A percentile compares a stretch with the other conserved stretches of the same genome.
Evolutionary conservation across 2,888 invertebrate genomes (phyloP).

Genomic region (Cordilura impudica): DNA sequence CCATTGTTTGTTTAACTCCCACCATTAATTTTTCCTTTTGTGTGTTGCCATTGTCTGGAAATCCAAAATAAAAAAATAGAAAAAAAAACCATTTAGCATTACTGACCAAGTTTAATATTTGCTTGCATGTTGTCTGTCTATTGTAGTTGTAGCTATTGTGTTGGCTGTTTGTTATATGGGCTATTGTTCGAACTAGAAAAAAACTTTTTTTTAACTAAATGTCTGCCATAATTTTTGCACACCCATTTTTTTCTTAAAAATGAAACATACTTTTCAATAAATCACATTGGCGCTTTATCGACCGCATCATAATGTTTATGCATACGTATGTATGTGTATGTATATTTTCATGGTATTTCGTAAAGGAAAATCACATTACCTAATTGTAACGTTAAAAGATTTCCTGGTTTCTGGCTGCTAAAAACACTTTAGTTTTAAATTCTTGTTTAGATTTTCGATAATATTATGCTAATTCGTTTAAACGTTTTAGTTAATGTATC

Average conservation of each 20-base stretch:
- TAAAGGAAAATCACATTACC: background rate
- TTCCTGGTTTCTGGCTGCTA: constrained; percentile 53
- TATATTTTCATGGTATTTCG: background rate
- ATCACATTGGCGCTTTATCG: constrained; percentile 60
- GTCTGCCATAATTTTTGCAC: constrained; percentile 53
- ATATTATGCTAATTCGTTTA: constrained; percentile 46
- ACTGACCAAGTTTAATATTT: constrained; percentile 45
- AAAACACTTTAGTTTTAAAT: background rate
- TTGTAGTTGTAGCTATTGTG: constrained; percentile 3
- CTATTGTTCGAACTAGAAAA: constrained; percentile 31
- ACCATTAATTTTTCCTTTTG: constrained; percentile 52
- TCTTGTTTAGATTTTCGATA: background rate
- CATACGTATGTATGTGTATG: background rate
- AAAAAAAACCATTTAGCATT: constrained; percentile 29
- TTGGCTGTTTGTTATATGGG: constrained; percentile 24
- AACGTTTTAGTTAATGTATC: constrained; percentile 14
- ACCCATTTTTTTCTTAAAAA: constrained; percentile 44
- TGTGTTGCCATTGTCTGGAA: constrained; percentile 32
- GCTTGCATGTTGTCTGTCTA: constrained; percentile 28
- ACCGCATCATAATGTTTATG: constrained; percentile 35
- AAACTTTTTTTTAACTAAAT: constrained; percentile 15
- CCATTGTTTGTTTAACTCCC: constrained; percentile 43
- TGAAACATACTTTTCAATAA: constrained; percentile 49
- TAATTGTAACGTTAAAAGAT: constrained; percentile 20
- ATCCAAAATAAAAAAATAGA: background rate